Conservation (phyloP, 1,140 invertebrate species). For the Drosophila carrolli region DNA sequence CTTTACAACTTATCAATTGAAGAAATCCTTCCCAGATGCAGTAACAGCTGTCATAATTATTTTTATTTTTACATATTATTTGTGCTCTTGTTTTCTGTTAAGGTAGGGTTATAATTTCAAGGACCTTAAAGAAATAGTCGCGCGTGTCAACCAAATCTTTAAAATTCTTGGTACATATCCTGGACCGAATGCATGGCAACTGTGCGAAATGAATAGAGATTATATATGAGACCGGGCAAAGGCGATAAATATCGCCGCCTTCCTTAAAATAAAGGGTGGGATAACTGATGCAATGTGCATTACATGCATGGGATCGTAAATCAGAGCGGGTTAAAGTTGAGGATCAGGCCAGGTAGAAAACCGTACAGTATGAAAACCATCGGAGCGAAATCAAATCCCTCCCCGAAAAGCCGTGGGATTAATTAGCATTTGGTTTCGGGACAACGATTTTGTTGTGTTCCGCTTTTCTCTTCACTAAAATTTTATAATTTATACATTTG, state of each 20-base stretch:
- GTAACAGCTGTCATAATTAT: constrained; percentile 68
- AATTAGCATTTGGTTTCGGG: constrained; percentile 77
- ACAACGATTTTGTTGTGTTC: constrained; percentile 5
- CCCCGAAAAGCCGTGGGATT: constrained; percentile 60
- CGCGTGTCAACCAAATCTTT: constrained; percentile 59
- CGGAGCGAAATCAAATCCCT: constrained; percentile 56
- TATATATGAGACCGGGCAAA: constrained; percentile 43
- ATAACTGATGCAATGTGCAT: constrained; percentile 61
- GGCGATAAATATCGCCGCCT: constrained; percentile 46
- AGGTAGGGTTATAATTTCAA: constrained; percentile 9
- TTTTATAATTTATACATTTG: constrained; percentile 53
- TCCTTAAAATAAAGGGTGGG: constrained; percentile 12
- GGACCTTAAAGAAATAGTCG: constrained; percentile 17
- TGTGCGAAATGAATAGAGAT: constrained; percentile 65
- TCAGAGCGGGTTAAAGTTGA: constrained; percentile 41
- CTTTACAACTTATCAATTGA: constrained; percentile 60
- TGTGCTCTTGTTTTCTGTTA: constrained; percentile 26
- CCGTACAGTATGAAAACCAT: constrained; percentile 68
- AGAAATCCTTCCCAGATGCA: constrained; percentile 38
- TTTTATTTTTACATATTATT: not conserved
- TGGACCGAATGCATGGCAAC: constrained; percentile 7
- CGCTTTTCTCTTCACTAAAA: constrained; percentile 23
- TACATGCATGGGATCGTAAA: constrained; percentile 75
- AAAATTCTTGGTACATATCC: constrained; percentile 38
- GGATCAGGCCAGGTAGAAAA: constrained; percentile 21